These are phyloP conservation scores for Patella vulgata DNA, from an alignment of 1,140 invertebrate species.

Conservation along the genomic window DNA sequence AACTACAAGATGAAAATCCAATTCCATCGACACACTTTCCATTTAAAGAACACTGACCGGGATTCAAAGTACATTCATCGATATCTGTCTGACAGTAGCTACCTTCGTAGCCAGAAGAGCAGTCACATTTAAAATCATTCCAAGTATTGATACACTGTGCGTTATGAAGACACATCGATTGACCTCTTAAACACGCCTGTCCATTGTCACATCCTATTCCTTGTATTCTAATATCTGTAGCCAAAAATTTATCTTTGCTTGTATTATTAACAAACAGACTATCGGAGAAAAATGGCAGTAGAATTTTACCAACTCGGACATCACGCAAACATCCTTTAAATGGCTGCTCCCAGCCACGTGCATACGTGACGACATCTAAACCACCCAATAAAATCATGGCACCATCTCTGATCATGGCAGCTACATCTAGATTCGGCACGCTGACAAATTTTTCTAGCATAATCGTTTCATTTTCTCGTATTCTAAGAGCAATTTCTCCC, in stretches of 20 bases:
- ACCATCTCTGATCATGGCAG: background rate
- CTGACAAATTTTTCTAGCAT: background rate
- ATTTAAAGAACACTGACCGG: conserved; percentile 40
- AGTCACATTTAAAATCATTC: conserved; percentile 59
- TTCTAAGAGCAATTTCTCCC: background rate
- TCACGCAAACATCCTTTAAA: conserved; percentile 87
- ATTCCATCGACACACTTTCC: conserved; percentile 91
- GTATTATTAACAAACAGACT: conserved; percentile 57
- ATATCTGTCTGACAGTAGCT: conserved; percentile 88
- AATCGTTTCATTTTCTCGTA: conserved; percentile 1
- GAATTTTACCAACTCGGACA: conserved; percentile 82
- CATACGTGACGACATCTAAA: background rate
- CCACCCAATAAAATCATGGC: conserved; percentile 6
- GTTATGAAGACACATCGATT: conserved; percentile 61
- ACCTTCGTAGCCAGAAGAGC: conserved; percentile 80
- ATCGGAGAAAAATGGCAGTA: conserved; percentile 87
- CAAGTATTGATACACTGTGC: conserved; percentile 62
- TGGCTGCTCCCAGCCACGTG: conserved; percentile 15
- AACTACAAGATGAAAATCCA: conserved; percentile 91
- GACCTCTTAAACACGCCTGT: background rate
- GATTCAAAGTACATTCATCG: conserved; percentile 83
- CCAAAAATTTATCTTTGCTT: conserved; percentile 49
- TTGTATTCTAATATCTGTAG: conserved; percentile 2
- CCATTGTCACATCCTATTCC: conserved; percentile 26
- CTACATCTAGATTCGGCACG: background rate